phyloP scores from a whole-genome alignment of 2,113 vertebrate species.

The Zingel zingel region DNA sequence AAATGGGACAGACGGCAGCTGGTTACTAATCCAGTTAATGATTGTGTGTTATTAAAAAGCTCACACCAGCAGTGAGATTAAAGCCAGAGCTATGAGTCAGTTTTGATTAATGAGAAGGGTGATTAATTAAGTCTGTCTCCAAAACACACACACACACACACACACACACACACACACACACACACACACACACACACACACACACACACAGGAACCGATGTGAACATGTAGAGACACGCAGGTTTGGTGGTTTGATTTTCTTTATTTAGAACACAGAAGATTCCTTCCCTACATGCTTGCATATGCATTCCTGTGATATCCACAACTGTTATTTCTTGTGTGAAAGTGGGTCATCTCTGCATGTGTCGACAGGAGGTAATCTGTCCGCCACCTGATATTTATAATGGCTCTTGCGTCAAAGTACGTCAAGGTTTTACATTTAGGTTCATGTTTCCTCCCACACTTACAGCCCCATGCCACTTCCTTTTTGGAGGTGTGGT shows the following conservation, averaged over 20 bases:
- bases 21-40: slow-evolving; percentile 67
- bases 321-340: slow-evolving; percentile 2
- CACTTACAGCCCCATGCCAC: too few relatives aligned
- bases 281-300: not conserved
- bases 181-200: not conserved
- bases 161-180: not conserved
- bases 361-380: slow-evolving; percentile 29
- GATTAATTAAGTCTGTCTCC: slow-evolving; percentile 59
- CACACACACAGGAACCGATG: not conserved
- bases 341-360: slow-evolving; percentile 52
- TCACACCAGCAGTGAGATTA: slow-evolving; percentile 58
- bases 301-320: not conserved
- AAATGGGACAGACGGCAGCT: slow-evolving; percentile 56
- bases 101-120: slow-evolving; percentile 60
- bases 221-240: not conserved
- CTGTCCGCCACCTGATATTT: slow-evolving; percentile 45
- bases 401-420: slow-evolving; percentile 16
- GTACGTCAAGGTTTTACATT: not conserved
- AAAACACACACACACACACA: not conserved
- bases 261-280: not conserved
- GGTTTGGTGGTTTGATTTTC: not conserved
- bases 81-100: slow-evolving; percentile 40
- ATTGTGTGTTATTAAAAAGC: slow-evolving; percentile 63
- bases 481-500: not conserved
- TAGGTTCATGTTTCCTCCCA: not conserved